A percentile compares a stretch with the other conserved stretches of the same genome.
Conservation (phyloP, 2,797 vertebrate species). For the Odontamblyopus rebecca region DNA sequence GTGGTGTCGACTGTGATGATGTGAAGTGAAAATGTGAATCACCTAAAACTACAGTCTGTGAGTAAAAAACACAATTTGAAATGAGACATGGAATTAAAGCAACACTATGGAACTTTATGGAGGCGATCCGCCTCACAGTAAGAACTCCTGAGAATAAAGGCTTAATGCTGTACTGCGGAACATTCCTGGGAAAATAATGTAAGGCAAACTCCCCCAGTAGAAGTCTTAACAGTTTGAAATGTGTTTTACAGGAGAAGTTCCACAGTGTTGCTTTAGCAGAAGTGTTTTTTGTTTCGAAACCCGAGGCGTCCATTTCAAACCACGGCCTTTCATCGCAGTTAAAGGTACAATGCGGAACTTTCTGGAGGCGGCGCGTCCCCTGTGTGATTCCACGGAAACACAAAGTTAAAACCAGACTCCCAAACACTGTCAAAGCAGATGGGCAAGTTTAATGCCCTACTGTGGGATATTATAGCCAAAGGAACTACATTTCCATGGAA, state of each 20-base stretch:
- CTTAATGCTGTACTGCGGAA: not conserved
- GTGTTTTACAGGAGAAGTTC: not conserved
- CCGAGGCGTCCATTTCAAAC: constrained; percentile 52
- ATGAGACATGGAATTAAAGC: constrained; percentile 21
- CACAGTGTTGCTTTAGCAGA: constrained; percentile 34
- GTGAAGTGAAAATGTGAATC: not conserved
- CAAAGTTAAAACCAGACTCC: too few relatives aligned
- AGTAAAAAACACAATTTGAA: constrained; percentile 17
- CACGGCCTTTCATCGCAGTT: not conserved
- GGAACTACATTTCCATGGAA: too few relatives aligned
- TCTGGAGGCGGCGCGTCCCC: too few relatives aligned
- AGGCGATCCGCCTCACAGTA: too few relatives aligned
- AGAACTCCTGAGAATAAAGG: too few relatives aligned
- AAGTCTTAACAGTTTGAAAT: too few relatives aligned
- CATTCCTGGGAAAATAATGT: not conserved
- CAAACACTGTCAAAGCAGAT: too few relatives aligned
- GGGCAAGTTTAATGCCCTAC: too few relatives aligned
- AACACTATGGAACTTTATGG: constrained; percentile 14
- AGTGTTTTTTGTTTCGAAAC: constrained; percentile 20
- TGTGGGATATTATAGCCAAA: too few relatives aligned
- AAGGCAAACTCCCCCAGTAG: too few relatives aligned
- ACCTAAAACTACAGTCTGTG: constrained; percentile 61
- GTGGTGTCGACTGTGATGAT: not conserved
- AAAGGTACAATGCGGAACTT: too few relatives aligned
- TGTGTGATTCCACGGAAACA: too few relatives aligned